Evolutionary conservation across 1,140 invertebrate genomes (phyloP).

Genomic region (Vollenhovia emeryi): DNA sequence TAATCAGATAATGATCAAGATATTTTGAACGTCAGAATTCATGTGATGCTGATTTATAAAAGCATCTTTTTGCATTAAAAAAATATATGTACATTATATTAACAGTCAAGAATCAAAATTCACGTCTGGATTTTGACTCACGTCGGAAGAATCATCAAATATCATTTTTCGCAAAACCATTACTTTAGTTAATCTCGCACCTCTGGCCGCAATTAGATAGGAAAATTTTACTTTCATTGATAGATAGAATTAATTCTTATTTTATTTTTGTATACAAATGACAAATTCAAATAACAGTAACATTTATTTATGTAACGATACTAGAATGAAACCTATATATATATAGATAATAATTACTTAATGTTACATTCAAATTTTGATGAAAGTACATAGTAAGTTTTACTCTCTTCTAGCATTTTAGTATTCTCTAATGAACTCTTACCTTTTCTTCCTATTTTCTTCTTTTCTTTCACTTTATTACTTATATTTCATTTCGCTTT

Average conservation of each 20-base stretch:
- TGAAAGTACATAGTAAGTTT: constrained; percentile 54
- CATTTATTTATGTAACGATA: constrained; percentile 80
- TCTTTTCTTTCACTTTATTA: constrained; percentile 45
- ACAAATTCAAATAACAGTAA: constrained; percentile 78
- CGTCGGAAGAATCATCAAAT: constrained; percentile 26
- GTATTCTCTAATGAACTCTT: background rate
- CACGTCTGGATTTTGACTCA: constrained; percentile 62
- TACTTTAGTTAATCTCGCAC: constrained; percentile 79
- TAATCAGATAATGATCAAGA: background rate
- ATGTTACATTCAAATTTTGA: constrained; percentile 70
- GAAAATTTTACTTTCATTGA: constrained; percentile 83
- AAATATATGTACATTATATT: constrained; percentile 22
- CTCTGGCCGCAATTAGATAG: constrained; percentile 83
- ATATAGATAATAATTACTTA: constrained; percentile 77
- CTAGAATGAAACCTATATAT: constrained; percentile 63
- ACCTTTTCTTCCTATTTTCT: constrained; percentile 41
- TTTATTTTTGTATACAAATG: constrained; percentile 83
- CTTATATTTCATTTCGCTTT: constrained; percentile 55
- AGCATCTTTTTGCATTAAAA: constrained; percentile 6
- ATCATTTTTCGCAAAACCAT: constrained; percentile 35
- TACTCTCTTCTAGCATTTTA: constrained; percentile 6
- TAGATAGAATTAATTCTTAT: constrained; percentile 83
- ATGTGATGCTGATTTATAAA: background rate
- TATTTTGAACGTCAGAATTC: background rate
- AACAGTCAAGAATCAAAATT: constrained; percentile 70